phyloP scores from a whole-genome alignment of 2,888 invertebrate genomes.

The Calameuta idolon region DNA sequence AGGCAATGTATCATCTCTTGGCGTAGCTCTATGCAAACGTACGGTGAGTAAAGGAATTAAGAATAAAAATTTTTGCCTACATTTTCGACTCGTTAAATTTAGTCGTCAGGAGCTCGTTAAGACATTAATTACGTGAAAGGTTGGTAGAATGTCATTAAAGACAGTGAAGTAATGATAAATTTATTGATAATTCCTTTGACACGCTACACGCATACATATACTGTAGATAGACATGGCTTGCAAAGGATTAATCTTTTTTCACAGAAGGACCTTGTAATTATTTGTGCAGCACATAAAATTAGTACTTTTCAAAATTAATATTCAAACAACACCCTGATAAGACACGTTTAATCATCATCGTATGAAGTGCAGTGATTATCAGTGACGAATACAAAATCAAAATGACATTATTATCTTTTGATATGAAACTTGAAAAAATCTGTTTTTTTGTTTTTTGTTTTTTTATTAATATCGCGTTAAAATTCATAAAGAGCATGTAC shows the following conservation, averaged over 20 bases:
- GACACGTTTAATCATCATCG: not conserved
- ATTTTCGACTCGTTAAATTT: not conserved
- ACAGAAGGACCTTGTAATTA: not conserved
- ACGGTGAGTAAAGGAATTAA: not conserved
- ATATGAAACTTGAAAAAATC: not conserved
- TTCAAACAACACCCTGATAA: not conserved
- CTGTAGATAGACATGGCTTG: not conserved
- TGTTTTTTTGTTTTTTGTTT: not conserved
- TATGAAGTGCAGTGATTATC: not conserved
- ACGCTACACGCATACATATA: too few relatives aligned
- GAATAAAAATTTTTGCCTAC: not conserved
- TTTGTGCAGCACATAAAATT: not conserved
- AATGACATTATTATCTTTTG: not conserved
- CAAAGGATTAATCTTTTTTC: not conserved
- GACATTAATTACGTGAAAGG: not conserved
- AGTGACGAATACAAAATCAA: not conserved
- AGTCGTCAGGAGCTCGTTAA: not conserved
- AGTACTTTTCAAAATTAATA: not conserved
- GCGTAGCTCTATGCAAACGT: not conserved
- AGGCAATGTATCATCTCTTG: not conserved
- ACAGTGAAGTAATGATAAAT: not conserved
- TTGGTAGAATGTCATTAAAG: not conserved
- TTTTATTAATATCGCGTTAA: not conserved
- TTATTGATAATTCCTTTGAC: not conserved
- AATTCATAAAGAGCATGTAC: not conserved